These are phyloP conservation scores for Cottoperca gobio DNA, from an alignment of 2,797 vertebrate species.

Conservation along the genomic window DNA sequence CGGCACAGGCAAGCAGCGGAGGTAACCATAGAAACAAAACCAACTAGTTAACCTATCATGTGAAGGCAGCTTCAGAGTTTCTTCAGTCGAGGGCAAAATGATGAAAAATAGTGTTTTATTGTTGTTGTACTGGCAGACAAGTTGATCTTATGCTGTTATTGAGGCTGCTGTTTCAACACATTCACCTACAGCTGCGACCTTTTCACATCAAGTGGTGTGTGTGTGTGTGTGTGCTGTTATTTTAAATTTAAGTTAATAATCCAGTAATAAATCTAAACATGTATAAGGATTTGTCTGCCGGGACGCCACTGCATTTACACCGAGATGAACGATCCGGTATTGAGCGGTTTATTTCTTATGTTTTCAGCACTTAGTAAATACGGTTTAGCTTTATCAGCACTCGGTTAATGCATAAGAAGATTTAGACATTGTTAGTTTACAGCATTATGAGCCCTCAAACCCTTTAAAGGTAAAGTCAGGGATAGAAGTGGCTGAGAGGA, in stretches of 20 bases:
- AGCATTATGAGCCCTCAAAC: slow-evolving; percentile 37
- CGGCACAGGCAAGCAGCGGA: too few relatives aligned
- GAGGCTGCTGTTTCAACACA: background rate
- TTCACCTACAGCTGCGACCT: background rate
- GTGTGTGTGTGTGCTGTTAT: too few relatives aligned
- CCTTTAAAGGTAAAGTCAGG: slow-evolving; percentile 42
- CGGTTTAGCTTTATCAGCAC: slow-evolving; percentile 12
- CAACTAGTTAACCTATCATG: too few relatives aligned
- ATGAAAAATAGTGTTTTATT: background rate
- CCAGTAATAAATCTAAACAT: too few relatives aligned
- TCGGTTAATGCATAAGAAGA: slow-evolving; percentile 40
- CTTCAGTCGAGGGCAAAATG: too few relatives aligned
- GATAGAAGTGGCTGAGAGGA: slow-evolving; percentile 65
- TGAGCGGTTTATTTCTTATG: too few relatives aligned
- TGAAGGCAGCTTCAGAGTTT: too few relatives aligned
- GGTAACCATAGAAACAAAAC: too few relatives aligned
- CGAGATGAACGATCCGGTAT: too few relatives aligned
- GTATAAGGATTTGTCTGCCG: too few relatives aligned
- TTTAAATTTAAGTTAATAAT: too few relatives aligned
- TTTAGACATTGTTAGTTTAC: slow-evolving; percentile 43
- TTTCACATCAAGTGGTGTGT: background rate
- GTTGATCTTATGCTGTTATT: background rate
- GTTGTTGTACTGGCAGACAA: background rate
- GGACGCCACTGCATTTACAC: too few relatives aligned
- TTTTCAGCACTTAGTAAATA: background rate